Evolutionary conservation across 2,888 invertebrate genomes (phyloP).

Genomic region (Machimus rusticus): DNA sequence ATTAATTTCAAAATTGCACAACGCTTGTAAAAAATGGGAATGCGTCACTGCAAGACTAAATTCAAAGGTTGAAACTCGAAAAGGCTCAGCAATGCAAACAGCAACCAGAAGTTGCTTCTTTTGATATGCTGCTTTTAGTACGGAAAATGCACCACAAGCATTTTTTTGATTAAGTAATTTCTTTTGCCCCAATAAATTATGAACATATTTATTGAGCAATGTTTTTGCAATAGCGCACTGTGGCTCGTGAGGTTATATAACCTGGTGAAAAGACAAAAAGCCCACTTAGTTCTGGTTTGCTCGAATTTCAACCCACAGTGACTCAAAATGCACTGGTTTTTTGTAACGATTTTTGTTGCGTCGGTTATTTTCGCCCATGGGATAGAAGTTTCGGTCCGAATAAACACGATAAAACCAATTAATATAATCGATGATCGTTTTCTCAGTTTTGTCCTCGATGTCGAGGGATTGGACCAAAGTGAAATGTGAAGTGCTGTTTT

Average conservation of each 20-base stretch:
- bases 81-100: not conserved
- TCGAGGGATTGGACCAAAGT: constrained; percentile 58
- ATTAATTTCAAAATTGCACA: too few species aligned
- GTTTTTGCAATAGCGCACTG: not conserved
- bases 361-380: constrained; percentile 48
- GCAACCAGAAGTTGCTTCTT: not conserved
- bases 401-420: constrained; percentile 70
- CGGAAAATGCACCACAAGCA: not conserved
- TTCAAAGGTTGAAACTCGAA: not conserved
- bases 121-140: not conserved
- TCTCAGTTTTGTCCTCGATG: constrained; percentile 77
- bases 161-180: not conserved
- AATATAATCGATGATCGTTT: constrained; percentile 74
- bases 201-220: not conserved
- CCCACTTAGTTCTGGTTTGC: not conserved
- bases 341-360: not conserved
- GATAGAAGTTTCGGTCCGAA: constrained; percentile 66
- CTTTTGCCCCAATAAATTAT: not conserved
- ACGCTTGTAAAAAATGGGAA: not conserved
- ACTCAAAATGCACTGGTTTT: not conserved
- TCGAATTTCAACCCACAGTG: not conserved
- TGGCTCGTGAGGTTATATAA: not conserved
- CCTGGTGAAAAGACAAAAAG: not conserved
- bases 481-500: constrained; percentile 56
- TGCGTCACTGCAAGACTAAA: not conserved